phyloP scores from a whole-genome alignment of 92 coral and sea anemone genomes.

The Metridium senile region DNA sequence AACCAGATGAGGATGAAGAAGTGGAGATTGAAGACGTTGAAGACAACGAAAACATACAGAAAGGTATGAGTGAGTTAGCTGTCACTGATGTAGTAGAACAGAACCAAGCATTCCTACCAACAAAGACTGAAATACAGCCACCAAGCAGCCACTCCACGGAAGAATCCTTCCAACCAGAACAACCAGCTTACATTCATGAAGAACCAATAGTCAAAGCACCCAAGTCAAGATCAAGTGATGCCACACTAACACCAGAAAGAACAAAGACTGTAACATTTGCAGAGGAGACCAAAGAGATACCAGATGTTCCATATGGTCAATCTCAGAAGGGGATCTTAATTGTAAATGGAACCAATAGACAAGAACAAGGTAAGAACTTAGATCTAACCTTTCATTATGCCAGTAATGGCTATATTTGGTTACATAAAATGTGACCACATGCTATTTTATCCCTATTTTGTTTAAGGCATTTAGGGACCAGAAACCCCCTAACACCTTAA shows the following conservation, averaged over 20 bases:
- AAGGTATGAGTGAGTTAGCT: background rate
- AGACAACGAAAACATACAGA: background rate
- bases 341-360: conserved; percentile 36
- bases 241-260: conserved; percentile 40
- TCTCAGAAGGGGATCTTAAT: conserved; percentile 33
- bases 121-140: background rate
- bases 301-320: conserved; percentile 16
- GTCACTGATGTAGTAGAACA: background rate
- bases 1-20: background rate
- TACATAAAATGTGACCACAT: too few relatives aligned
- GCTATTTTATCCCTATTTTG: too few relatives aligned
- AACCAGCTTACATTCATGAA: background rate
- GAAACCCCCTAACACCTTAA: too few relatives aligned
- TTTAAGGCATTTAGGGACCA: too few relatives aligned
- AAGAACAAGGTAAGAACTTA: conserved; percentile 20
- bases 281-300: conserved; percentile 47
- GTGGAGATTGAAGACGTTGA: background rate
- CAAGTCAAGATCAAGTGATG: conserved; percentile 24
- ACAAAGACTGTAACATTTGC: conserved; percentile 80
- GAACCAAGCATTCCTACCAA: background rate
- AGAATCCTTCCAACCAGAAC: background rate
- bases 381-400: background rate
- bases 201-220: background rate
- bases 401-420: too few relatives aligned
- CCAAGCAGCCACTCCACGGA: background rate